These are phyloP conservation scores for Mesoligia furuncula DNA, from an alignment of 2,888 invertebrate genomes.

Conservation along the genomic window DNA sequence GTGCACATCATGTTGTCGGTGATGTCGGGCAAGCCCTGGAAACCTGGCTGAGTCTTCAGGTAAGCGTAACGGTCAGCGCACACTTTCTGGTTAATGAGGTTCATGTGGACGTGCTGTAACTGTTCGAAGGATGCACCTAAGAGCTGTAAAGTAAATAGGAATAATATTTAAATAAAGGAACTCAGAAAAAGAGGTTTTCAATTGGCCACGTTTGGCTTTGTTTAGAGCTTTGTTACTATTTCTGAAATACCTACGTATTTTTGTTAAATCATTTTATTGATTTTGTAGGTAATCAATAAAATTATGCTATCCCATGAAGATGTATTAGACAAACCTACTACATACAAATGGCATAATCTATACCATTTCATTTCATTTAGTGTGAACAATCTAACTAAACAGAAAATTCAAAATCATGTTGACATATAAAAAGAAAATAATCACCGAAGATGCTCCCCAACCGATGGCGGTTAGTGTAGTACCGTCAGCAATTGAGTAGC, in stretches of 20 bases:
- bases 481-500: slow-evolving; percentile 66
- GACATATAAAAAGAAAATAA: slow-evolving; percentile 20
- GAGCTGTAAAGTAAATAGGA: slow-evolving; percentile 49
- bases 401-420: neutral
- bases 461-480: slow-evolving; percentile 68
- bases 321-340: neutral
- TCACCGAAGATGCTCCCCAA: slow-evolving; percentile 75
- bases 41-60: slow-evolving; percentile 69
- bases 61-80: slow-evolving; percentile 78
- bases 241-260: neutral
- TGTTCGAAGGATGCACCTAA: slow-evolving; percentile 66
- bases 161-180: neutral
- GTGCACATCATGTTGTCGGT: slow-evolving; percentile 82
- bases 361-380: neutral
- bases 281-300: neutral
- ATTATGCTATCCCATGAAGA: neutral
- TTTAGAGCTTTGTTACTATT: too few species aligned
- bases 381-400: neutral
- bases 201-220: neutral
- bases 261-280: neutral
- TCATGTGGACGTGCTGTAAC: slow-evolving; percentile 73
- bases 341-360: neutral
- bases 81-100: slow-evolving; percentile 74
- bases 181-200: neutral
- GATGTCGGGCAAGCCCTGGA: slow-evolving; percentile 68